phyloP scores from a whole-genome alignment of 2,113 vertebrate genomes.

The Cheirogaleus medius region DNA sequence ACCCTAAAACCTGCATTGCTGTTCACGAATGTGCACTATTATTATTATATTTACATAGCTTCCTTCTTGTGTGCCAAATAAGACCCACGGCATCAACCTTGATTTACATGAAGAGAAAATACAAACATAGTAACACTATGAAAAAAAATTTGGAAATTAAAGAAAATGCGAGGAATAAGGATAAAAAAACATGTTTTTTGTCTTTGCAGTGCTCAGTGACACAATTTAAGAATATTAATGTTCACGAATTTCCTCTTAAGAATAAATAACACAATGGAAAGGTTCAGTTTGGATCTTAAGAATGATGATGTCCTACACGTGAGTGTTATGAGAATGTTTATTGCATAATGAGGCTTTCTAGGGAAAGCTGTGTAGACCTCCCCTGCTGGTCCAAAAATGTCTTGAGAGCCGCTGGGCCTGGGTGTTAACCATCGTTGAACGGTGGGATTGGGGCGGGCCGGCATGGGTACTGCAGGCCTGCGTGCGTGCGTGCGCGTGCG shows the following conservation, averaged over 20 bases:
- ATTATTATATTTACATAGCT: not conserved
- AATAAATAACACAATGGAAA: not conserved
- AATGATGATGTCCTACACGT: not conserved
- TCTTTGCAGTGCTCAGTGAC: not conserved
- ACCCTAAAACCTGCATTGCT: not conserved
- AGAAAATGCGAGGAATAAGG: not conserved
- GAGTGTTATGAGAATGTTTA: not conserved
- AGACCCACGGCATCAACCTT: not conserved
- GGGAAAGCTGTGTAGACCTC: not conserved
- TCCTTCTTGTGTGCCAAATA: not conserved
- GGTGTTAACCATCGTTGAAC: too few relatives aligned
- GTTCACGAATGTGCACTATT: not conserved
- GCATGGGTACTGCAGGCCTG: too few relatives aligned
- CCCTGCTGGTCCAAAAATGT: not conserved
- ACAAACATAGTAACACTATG: not conserved
- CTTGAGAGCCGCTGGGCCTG: not conserved
- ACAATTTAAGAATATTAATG: not conserved
- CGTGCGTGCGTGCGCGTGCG: too few relatives aligned
- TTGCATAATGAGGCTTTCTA: not conserved
- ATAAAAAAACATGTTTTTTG: not conserved
- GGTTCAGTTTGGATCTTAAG: not conserved
- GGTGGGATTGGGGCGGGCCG: too few relatives aligned
- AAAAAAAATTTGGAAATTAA: not conserved
- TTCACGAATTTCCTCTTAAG: not conserved
- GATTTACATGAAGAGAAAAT: not conserved